Percentiles rank a stretch among this genome's conserved stretches.
phyloP scores from a whole-genome alignment of 2,797 vertebrate species.

The Manis javanica region DNA sequence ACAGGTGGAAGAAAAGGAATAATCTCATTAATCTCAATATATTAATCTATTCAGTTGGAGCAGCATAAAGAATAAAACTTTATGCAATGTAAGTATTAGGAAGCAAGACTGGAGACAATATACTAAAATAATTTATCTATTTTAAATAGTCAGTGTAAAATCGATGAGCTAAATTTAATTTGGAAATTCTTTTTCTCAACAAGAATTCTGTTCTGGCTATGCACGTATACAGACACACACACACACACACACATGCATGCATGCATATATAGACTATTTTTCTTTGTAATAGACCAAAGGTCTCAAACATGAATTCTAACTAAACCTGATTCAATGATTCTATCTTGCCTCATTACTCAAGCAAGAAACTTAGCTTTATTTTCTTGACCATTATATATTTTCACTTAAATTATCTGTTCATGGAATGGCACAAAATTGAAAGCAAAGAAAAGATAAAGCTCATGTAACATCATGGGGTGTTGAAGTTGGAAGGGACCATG shows the following conservation, averaged over 20 bases:
- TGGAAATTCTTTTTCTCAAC: background rate
- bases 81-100: background rate
- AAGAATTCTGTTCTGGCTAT: background rate
- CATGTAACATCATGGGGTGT: background rate
- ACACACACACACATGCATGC: too few species aligned
- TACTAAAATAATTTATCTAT: slow-evolving; percentile 1
- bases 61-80: slow-evolving; percentile 17
- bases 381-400: background rate
- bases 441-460: background rate
- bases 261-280: background rate
- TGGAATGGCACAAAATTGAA: background rate
- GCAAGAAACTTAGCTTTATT: slow-evolving; percentile 1
- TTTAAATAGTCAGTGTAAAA: slow-evolving; percentile 20
- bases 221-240: too few species aligned
- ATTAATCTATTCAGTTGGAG: background rate
- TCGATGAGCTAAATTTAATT: slow-evolving; percentile 11
- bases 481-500: background rate
- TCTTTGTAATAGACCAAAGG: background rate
- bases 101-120: background rate
- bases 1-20: slow-evolving; percentile 1
- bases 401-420: background rate
- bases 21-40: slow-evolving; percentile 59
- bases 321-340: background rate
- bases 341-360: background rate
- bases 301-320: slow-evolving; percentile 2